Base-by-base conservation (phyloP, 2,888 invertebrate species). In the Acleris sparsana region DNA sequence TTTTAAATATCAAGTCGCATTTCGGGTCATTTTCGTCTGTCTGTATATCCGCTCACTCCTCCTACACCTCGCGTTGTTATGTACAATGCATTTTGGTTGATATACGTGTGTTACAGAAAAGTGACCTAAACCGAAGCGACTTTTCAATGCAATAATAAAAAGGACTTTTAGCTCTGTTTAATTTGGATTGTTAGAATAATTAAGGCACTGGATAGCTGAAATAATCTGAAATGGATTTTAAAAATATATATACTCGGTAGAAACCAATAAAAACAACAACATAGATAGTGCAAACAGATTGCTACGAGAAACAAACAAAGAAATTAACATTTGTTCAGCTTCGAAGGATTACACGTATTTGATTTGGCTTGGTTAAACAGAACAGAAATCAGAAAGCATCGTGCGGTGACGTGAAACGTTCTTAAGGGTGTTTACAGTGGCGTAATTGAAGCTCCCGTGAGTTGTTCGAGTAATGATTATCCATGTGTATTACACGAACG, bases 401-500 rank as follows among this genome's bases (percentile, higher is more conserved):
- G 46, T 18, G 6, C 39, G 25, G 48, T 6, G 16, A 18, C 16
- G 29, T 58, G 25, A 52, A 25, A 17, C 22, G 62, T 53, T 62
- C 53, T 62, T 33, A 53, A 48, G 48, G 49, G 39, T 60, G 59
- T 60, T 60, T 43, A 60, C 51, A 60, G 13, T 60, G 51, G 51
- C 51, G 49, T 60, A 60, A 52, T 60, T 60, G 51, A 60, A 33
- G 20, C 59, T 49, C 59, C 22, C 22, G 59, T 43, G 59, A 51
- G 59, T 5, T 52, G 52, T 52, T 60, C 51, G 51, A 52, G 43
- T 60, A 59, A 59, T 39, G 33, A 43, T 51, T 39, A 60, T 43
- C 51, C 51, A 52, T 20, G 59, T 52, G 51, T 49, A 48, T 51
- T 20, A 59, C 43, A 51, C 52, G 39, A 49, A 57, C 43, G 22